A percentile compares a stretch with the other conserved stretches of the same genome.
Conservation (phyloP, 2,888 invertebrate genomes). For the Lamellibrachia columna region DNA sequence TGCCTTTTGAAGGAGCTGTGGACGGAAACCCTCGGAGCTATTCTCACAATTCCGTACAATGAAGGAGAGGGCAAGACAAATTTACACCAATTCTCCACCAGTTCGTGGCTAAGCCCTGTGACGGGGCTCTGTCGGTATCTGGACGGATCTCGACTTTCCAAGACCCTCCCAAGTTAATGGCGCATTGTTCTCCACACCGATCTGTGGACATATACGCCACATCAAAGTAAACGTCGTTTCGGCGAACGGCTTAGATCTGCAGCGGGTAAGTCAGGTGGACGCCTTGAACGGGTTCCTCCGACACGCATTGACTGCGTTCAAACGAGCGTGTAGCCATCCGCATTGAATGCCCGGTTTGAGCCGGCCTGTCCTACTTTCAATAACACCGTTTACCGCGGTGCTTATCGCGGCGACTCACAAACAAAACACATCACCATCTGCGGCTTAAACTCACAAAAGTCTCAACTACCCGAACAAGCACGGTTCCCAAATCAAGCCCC, state of each 20-base stretch:
- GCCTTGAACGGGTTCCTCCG: not conserved
- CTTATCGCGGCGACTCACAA: not conserved
- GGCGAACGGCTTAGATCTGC: not conserved
- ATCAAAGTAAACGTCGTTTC: not conserved
- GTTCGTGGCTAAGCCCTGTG: not conserved
- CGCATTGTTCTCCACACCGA: not conserved
- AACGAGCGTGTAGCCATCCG: not conserved
- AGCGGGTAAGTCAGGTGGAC: not conserved
- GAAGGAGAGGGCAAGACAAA: not conserved
- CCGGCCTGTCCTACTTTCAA: not conserved
- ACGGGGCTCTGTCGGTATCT: not conserved
- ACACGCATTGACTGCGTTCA: not conserved
- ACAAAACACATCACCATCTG: not conserved
- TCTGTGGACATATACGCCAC: not conserved
- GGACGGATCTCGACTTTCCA: not conserved
- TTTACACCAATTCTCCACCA: not conserved
- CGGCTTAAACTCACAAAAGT: not conserved
- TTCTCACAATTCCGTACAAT: slow-evolving; percentile 3
- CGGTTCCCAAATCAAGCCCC: not conserved
- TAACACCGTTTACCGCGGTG: not conserved
- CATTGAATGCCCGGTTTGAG: not conserved
- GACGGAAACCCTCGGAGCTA: not conserved
- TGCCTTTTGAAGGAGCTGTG: not conserved
- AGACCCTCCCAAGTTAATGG: slow-evolving; percentile 12
- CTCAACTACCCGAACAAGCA: not conserved